Evolutionary conservation across 2,888 invertebrate species (phyloP).

Genomic region (Meliscaeva auricollis): DNA sequence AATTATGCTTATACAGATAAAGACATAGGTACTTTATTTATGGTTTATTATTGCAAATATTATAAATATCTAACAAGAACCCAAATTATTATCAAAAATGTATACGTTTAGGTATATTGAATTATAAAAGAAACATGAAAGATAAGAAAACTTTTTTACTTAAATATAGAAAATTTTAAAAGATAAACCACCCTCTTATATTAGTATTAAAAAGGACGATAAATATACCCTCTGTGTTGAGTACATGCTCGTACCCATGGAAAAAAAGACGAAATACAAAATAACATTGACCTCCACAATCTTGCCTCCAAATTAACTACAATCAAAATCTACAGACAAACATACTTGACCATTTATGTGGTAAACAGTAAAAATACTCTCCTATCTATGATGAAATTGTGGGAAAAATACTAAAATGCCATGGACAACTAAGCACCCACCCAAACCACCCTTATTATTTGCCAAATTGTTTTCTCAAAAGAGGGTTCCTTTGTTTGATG

Average conservation of each 20-base stretch:
- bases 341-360: constrained; percentile 68
- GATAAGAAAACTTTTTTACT: constrained; percentile 27
- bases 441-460: constrained; percentile 69
- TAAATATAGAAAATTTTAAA: constrained; percentile 31
- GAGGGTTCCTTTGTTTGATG: constrained; percentile 64
- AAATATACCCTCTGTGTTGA: constrained; percentile 24
- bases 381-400: constrained; percentile 63
- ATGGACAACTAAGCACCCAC: constrained; percentile 58
- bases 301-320: constrained; percentile 64
- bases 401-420: constrained; percentile 62
- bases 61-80: constrained; percentile 11
- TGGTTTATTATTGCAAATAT: constrained; percentile 1
- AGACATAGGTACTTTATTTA: not conserved
- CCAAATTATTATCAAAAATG: constrained; percentile 1
- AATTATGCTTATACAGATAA: not conserved
- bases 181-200: constrained; percentile 39
- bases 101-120: constrained; percentile 4
- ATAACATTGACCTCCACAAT: constrained; percentile 62
- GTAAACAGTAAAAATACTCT: constrained; percentile 61
- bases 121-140: constrained; percentile 26
- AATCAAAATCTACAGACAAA: constrained; percentile 64
- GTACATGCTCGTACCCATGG: not conserved
- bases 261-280: constrained; percentile 27
- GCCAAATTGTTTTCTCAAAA: constrained; percentile 68
- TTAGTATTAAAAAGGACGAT: constrained; percentile 31